A percentile compares a stretch with the other conserved stretches of the same genome.
phyloP scores from a whole-genome alignment of 2,113 vertebrate species.

The Accipiter cooperii region DNA sequence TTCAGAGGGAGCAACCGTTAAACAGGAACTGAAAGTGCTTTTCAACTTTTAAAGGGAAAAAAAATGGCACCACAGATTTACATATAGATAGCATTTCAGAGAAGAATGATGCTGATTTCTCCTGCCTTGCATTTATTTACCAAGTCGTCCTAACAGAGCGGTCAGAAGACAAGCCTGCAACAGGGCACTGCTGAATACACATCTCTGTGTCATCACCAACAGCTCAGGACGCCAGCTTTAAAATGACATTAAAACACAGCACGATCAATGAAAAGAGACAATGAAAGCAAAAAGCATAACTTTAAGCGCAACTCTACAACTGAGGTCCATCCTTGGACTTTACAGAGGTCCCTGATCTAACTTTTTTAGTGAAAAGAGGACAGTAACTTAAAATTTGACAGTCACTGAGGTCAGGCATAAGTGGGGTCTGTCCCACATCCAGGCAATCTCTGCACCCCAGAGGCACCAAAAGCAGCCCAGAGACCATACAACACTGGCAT shows the following conservation, averaged over 20 bases:
- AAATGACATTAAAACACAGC: background rate
- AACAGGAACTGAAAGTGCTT: background rate
- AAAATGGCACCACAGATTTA: background rate
- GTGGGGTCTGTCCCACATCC: background rate
- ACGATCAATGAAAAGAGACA: background rate
- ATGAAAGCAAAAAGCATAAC: background rate
- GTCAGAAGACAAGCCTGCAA: background rate
- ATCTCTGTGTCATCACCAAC: background rate
- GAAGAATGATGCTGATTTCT: background rate
- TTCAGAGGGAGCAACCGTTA: background rate
- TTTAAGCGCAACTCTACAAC: background rate
- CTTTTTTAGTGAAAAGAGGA: background rate
- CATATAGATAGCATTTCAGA: slow-evolving; percentile 23
- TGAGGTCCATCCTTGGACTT: background rate
- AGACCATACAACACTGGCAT: background rate
- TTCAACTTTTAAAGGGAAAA: background rate
- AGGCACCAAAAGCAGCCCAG: background rate
- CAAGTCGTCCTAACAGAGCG: background rate
- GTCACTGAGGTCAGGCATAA: fast-evolving
- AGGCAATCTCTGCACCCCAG: background rate
- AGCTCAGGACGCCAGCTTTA: background rate
- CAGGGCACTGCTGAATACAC: background rate
- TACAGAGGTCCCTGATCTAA: background rate
- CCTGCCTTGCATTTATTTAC: background rate
- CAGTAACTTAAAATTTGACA: background rate